A percentile compares a stretch with the other conserved stretches of the same genome.
phyloP scores from a whole-genome alignment of 2,888 invertebrate genomes.

The Meghimatium bilineatum region DNA sequence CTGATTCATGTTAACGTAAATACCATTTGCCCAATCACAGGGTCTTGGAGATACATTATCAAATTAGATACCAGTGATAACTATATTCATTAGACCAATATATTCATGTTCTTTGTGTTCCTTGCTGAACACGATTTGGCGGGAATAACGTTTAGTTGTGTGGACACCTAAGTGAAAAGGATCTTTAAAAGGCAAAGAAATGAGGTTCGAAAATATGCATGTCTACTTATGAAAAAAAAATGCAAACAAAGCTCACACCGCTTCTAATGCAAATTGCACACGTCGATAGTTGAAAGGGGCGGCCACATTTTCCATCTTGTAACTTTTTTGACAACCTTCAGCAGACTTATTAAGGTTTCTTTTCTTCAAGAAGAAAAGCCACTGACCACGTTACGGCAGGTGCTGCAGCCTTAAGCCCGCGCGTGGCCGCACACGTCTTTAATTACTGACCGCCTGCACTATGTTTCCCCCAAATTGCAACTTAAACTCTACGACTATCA shows the following conservation, averaged over 20 bases:
- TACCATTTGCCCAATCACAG: conserved; percentile 7
- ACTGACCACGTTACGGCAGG: conserved; percentile 26
- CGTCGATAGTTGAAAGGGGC: conserved; percentile 12
- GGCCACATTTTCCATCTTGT: conserved; percentile 28
- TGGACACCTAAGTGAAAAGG: not conserved
- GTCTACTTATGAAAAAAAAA: not conserved
- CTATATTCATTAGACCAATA: not conserved
- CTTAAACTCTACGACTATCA: conserved; percentile 42
- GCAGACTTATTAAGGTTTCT: conserved; percentile 37
- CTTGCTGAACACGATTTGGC: not conserved
- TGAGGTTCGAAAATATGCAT: not conserved
- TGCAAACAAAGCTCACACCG: conserved; percentile 15
- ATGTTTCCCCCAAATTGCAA: conserved; percentile 27
- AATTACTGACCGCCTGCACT: conserved; percentile 36
- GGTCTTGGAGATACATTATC: not conserved
- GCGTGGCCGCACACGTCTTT: conserved; percentile 46
- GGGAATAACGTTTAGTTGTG: not conserved
- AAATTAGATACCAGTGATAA: not conserved
- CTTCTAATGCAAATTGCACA: conserved; percentile 25
- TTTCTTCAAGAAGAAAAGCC: conserved; percentile 25
- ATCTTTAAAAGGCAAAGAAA: not conserved
- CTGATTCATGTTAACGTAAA: not conserved
- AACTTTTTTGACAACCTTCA: conserved; percentile 33
- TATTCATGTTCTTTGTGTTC: not conserved
- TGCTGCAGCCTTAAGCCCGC: conserved; percentile 32